Evolutionary conservation across 2,113 vertebrate genomes (phyloP), one percentile per base, ranked within the genome.

Genomic region (Microtus richardsoni): DNA sequence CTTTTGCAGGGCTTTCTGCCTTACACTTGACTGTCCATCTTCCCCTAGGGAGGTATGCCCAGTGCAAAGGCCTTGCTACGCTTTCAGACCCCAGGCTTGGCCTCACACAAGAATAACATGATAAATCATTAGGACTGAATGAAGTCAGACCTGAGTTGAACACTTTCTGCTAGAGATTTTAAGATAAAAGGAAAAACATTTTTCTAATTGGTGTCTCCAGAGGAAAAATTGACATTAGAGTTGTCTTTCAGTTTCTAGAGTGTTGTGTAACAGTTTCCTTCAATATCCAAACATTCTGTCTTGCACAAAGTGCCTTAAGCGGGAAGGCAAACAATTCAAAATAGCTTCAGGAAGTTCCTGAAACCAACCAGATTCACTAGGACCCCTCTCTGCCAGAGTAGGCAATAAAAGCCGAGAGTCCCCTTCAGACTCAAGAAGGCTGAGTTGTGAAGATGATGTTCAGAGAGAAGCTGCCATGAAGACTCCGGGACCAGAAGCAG

Each of bases 151-250:
- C 52, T 73, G 52, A 30, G 39, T 8, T 47, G 52, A 89, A 74
- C 16, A 39, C 39, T 93, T 44, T 84, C 74, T 68, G 54, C 30
- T 60, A 80, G 80, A 73, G 85, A 28, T 16, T 1, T 36, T 33
- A 64, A 17, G 28, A 86, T 33, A 39, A 77, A 87, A 70, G 49
- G 24, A 73, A 94, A 93, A 83, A 52, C 9, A 74, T 5, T 89
- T 41, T 47, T 60, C n/a, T 54, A 80, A 60, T 8, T 11, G 54
- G 78, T 47, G 62, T 49, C 12, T n/a, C 10, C n/a, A 49, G 33
- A 73, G 44, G 60, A 47, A 91, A 47, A 86, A 12, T 11, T 11
- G 58, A 79, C 36, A 70, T 28, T n/a, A 49, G 0, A 64, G 21
- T 30, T 30, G 5, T 17, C 39, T 26, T 10, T 30, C 10, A 2